Evolutionary conservation across 2,888 invertebrate species (phyloP).

Genomic region (Tiliacea citrago): DNA sequence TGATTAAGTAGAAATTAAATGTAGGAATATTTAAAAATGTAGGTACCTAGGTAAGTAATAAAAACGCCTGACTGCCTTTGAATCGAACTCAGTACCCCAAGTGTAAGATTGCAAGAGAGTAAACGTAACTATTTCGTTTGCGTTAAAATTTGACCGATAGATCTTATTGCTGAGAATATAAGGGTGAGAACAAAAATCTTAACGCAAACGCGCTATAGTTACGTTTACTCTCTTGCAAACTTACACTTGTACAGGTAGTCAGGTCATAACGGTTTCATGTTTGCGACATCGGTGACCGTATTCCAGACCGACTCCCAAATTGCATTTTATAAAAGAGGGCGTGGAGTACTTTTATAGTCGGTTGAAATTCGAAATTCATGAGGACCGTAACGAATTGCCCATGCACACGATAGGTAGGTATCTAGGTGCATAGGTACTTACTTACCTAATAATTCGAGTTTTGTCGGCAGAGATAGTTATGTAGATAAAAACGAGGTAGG

Average conservation of each 20-base stretch:
- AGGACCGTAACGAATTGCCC: neutral
- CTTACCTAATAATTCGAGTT: neutral
- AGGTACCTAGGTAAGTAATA: too few relatives aligned
- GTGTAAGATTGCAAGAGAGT: too few relatives aligned
- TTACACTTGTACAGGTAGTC: too few relatives aligned
- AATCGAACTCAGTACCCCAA: too few relatives aligned
- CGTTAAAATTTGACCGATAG: too few relatives aligned
- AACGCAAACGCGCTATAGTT: too few relatives aligned
- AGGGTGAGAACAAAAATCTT: too few relatives aligned
- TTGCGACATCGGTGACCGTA: neutral
- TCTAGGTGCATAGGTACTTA: neutral
- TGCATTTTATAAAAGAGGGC: neutral
- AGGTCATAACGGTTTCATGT: neutral
- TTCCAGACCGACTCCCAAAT: neutral
- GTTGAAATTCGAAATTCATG: neutral
- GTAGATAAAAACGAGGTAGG: neutral
- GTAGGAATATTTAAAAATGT: neutral
- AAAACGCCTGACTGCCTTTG: neutral
- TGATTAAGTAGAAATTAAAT: neutral
- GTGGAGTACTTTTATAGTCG: neutral
- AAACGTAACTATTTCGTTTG: too few relatives aligned
- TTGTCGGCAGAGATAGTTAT: neutral
- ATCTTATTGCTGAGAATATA: too few relatives aligned
- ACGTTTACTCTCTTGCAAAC: too few relatives aligned
- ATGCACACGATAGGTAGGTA: neutral